These are phyloP conservation scores for Semotilus atromaculatus DNA, from an alignment of 2,797 vertebrate genomes.

Conservation along the genomic window DNA sequence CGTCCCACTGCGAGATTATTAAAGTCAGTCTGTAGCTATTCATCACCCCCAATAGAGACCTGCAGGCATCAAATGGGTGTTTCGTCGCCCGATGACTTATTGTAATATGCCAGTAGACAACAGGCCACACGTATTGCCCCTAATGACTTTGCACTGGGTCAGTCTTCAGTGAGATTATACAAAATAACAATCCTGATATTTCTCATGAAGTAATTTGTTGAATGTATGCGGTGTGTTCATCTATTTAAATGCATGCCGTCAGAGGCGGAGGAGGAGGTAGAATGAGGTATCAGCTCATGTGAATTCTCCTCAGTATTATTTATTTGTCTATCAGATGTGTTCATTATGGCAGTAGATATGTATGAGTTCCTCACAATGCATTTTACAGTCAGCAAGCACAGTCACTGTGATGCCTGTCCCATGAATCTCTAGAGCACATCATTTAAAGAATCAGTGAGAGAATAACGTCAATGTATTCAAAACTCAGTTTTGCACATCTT, in stretches of 20 bases:
- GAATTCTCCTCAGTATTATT: slow-evolving; percentile 16
- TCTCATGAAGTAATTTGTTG: slow-evolving; percentile 20
- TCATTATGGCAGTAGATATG: slow-evolving; percentile 23
- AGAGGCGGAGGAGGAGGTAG: slow-evolving; percentile 18
- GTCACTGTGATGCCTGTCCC: slow-evolving; percentile 4
- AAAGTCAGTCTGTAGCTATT: slow-evolving; percentile 63
- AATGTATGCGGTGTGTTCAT: slow-evolving; percentile 41
- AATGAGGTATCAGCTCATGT: background rate
- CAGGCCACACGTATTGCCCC: slow-evolving; percentile 37
- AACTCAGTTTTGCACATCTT: background rate
- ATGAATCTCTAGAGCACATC: slow-evolving; percentile 17
- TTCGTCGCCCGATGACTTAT: slow-evolving; percentile 46
- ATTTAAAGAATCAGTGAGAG: slow-evolving; percentile 11
- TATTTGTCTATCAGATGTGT: background rate
- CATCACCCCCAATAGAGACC: slow-evolving; percentile 57
- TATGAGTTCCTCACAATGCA: slow-evolving; percentile 37
- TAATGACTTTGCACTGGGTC: slow-evolving; percentile 47
- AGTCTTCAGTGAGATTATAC: slow-evolving; percentile 26
- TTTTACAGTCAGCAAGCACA: slow-evolving; percentile 23
- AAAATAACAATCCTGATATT: slow-evolving; percentile 32
- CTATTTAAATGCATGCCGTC: slow-evolving; percentile 71
- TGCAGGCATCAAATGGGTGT: slow-evolving; percentile 56
- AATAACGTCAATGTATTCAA: background rate
- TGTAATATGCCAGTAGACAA: slow-evolving; percentile 48
- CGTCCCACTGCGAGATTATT: slow-evolving; percentile 63